These are phyloP conservation scores for Charanyca ferruginea DNA, from an alignment of 2,888 invertebrate species.

Conservation along the genomic window DNA sequence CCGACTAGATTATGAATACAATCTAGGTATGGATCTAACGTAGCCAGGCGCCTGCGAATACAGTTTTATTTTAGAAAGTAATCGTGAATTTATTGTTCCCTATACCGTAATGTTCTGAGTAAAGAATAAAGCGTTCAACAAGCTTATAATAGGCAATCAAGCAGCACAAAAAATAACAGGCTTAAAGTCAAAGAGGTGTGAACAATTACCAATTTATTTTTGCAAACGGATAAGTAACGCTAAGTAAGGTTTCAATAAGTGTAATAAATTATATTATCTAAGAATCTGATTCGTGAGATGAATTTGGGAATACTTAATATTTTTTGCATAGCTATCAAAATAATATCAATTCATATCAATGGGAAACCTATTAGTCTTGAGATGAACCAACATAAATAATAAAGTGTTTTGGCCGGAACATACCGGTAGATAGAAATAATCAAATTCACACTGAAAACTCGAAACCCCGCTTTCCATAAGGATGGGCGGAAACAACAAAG, in stretches of 20 bases:
- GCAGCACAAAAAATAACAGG: conserved; percentile 39
- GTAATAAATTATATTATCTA: conserved; percentile 26
- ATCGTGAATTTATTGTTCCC: conserved; percentile 57
- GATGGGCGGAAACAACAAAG: conserved; percentile 12
- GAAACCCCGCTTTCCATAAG: not conserved
- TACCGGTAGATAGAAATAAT: conserved; percentile 8
- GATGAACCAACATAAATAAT: no score
- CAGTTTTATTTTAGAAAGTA: conserved; percentile 72
- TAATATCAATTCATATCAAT: not conserved
- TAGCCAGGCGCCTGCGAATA: conserved; percentile 49
- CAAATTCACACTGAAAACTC: conserved; percentile 2
- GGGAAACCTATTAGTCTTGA: no score
- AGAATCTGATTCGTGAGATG: conserved; percentile 32
- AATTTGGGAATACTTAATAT: conserved; percentile 43
- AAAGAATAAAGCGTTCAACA: conserved; percentile 44
- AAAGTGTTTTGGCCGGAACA: no score
- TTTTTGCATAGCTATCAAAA: conserved; percentile 23
- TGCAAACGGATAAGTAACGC: conserved; percentile 43
- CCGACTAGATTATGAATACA: conserved; percentile 68
- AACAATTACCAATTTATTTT: conserved; percentile 63
- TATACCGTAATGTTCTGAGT: conserved; percentile 40
- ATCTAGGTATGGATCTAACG: conserved; percentile 67
- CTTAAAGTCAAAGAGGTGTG: conserved; percentile 16
- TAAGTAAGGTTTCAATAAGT: conserved; percentile 27
- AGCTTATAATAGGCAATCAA: conserved; percentile 58